Conservation (phyloP, 2,113 vertebrate species). For the Neotoma lepida region DNA sequence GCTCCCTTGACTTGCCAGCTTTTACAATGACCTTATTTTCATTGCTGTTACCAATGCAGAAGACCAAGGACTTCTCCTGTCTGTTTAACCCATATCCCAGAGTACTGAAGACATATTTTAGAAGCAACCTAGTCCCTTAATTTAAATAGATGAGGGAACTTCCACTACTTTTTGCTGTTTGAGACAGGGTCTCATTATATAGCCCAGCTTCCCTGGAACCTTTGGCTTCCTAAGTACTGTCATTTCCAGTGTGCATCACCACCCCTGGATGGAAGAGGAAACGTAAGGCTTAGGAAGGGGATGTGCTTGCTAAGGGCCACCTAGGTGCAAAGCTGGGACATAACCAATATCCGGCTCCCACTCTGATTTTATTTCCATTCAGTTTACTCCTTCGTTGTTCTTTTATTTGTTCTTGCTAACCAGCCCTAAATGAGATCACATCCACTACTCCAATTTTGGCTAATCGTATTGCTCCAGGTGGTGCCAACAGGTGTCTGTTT, state of each 20-base stretch:
- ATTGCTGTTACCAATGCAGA: not conserved
- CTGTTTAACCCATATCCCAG: not conserved
- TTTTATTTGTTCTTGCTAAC: conserved; percentile 53
- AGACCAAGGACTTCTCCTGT: not conserved
- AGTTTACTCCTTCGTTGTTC: conserved; percentile 12
- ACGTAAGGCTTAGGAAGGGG: not conserved
- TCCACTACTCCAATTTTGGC: not conserved
- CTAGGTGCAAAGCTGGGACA: not conserved
- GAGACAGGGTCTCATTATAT: not conserved
- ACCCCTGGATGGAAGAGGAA: not conserved
- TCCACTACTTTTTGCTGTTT: not conserved
- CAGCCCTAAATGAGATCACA: not conserved
- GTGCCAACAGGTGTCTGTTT: not conserved
- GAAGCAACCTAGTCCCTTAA: not conserved
- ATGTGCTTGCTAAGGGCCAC: not conserved
- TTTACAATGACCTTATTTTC: conserved; percentile 48
- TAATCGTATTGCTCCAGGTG: not conserved
- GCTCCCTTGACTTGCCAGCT: not conserved
- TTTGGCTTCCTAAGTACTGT: not conserved
- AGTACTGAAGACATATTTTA: not conserved
- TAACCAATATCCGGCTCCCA: not conserved
- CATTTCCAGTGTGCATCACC: not conserved
- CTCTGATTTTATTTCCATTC: conserved; percentile 42
- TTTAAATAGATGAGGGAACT: not conserved
- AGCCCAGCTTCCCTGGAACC: not conserved